These are phyloP conservation scores for Lepus townsendii DNA, from an alignment of 2,797 vertebrate genomes.

Conservation along the genomic window DNA sequence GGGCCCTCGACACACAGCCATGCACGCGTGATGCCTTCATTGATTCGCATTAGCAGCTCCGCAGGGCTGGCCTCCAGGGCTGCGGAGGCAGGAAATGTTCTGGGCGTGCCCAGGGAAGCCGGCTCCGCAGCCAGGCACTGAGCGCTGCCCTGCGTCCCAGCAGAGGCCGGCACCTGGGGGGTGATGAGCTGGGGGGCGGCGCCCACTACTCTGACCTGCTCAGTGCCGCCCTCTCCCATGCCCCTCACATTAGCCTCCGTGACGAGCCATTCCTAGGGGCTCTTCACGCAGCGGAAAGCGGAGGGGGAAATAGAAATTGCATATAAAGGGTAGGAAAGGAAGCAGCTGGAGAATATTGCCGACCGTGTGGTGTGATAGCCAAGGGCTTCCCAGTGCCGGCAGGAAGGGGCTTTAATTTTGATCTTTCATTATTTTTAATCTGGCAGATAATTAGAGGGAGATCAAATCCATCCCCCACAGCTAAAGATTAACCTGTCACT, in stretches of 20 bases:
- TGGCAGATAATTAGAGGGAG: constrained; percentile 88
- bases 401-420: constrained; percentile 85
- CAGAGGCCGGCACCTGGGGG: neutral
- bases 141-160: accelerated
- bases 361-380: constrained; percentile 61
- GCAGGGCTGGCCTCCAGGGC: neutral
- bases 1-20: neutral
- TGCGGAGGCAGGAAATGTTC: neutral
- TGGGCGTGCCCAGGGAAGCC: neutral
- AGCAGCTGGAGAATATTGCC: constrained; percentile 56
- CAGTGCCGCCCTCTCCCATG: neutral
- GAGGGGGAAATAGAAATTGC: constrained; percentile 64
- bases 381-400: constrained; percentile 82
- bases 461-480: constrained; percentile 83
- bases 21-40: accelerated
- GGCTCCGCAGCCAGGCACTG: neutral
- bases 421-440: constrained; percentile 89
- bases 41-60: neutral
- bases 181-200: neutral
- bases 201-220: neutral
- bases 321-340: constrained; percentile 63
- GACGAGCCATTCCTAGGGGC: neutral
- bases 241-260: neutral
- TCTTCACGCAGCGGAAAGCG: neutral
- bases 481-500: constrained; percentile 82